Conservation (phyloP, 2,888 invertebrate species). For the Eustalomyia histrio region DNA sequence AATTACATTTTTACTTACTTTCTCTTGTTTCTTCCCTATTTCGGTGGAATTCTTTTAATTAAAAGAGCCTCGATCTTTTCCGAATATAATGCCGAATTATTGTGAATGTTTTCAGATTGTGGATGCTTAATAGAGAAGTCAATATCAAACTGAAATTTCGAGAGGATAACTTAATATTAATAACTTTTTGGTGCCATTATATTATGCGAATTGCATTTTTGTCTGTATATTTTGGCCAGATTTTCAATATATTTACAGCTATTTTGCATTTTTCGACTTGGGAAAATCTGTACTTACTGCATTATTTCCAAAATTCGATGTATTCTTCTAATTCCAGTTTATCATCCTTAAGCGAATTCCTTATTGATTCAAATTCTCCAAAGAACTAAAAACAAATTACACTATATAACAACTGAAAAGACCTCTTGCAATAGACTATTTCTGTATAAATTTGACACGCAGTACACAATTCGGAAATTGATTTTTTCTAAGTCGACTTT, state of each 20-base stretch:
- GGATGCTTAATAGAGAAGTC: slow-evolving; percentile 9
- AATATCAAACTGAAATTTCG: slow-evolving; percentile 12
- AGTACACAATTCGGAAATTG: no score
- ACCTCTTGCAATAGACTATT: no score
- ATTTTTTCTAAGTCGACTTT: no score
- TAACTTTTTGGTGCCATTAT: no score
- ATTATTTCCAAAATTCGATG: slow-evolving; percentile 7
- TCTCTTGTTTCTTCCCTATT: no score
- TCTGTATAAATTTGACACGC: no score
- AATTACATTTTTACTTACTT: no score
- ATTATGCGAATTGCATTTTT: neutral
- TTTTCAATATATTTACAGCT: slow-evolving; percentile 1
- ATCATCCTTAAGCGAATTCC: slow-evolving; percentile 3
- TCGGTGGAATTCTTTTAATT: slow-evolving; percentile 18
- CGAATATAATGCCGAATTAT: slow-evolving; percentile 1
- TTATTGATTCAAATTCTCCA: neutral
- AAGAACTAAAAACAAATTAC: neutral
- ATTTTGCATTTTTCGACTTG: slow-evolving; percentile 14
- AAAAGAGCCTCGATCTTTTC: neutral
- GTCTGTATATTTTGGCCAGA: slow-evolving; percentile 3
- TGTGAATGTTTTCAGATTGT: neutral
- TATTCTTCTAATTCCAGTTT: slow-evolving; percentile 5
- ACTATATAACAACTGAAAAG: no score
- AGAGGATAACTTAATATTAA: neutral
- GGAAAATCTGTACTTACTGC: slow-evolving; percentile 4